Conservation (phyloP, 2,797 vertebrate species). For the Zalophus californianus region DNA sequence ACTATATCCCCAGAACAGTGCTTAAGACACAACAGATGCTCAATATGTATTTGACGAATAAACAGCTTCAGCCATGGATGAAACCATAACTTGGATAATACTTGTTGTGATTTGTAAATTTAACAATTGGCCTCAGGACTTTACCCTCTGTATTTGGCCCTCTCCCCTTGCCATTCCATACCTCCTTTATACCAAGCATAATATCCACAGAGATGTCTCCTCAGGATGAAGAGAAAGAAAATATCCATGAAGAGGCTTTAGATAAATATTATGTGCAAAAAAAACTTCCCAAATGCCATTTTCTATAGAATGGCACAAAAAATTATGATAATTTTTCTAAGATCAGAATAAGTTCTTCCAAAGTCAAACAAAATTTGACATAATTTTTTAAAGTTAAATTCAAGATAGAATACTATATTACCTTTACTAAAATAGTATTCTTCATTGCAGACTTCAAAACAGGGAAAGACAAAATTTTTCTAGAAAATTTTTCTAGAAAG, state of each 20-base stretch:
- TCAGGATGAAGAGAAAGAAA: background rate
- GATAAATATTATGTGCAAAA: background rate
- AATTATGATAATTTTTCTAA: background rate
- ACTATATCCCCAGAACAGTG: background rate
- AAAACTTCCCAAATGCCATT: constrained; percentile 22
- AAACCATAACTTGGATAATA: background rate
- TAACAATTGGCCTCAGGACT: background rate
- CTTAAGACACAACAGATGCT: background rate
- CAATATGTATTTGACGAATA: background rate
- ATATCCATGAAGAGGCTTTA: background rate
- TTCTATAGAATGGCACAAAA: background rate
- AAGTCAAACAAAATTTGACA: background rate
- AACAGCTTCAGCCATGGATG: background rate
- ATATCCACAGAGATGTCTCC: background rate
- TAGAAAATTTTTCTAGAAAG: background rate
- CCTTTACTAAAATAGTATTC: background rate
- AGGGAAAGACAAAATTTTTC: background rate
- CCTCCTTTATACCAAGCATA: background rate
- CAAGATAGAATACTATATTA: background rate
- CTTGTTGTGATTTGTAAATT: background rate
- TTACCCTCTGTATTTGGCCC: background rate
- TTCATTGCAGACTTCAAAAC: constrained; percentile 39
- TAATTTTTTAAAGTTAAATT: constrained; percentile 10
- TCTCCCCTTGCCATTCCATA: background rate
- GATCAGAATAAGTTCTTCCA: background rate